Base-by-base conservation (phyloP, 2,797 vertebrate genomes). In the Rachycentron canadum region DNA sequence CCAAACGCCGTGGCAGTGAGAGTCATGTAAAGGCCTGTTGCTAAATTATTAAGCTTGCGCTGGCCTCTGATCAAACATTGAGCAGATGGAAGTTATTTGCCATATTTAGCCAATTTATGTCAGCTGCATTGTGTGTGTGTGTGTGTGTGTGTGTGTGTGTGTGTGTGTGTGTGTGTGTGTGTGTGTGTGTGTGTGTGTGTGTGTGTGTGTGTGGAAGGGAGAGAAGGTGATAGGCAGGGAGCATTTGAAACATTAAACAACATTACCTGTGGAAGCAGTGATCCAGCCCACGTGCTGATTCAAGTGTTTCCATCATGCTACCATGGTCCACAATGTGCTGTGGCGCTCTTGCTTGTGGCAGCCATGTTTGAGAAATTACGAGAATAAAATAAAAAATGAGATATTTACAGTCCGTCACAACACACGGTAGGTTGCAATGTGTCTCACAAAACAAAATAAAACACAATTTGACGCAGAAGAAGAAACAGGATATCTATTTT, bases 61-160 rank as follows among this genome's bases (percentile, higher is more conserved):
- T 71, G 57, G 73, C 77, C 50, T 74, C 76, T 79, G 69, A 86
- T 92, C 45, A 87, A 90, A 90, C 85, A 92, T 89, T 89, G 60
- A 88, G 41, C 68, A 77, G 43, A 78, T 58, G 40, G 63, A 64
- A 62, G 53, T 68, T 79, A 72, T 87, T 79, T 80, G 61, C 63
- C 76, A 87, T 66, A 73, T 74, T 83, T 79, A 84, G 59, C 40
- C 60, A 57, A 62, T 84, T 84, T 75, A 70, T 79, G 64, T 78
- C 64, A 72, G 38, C 59, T 72, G 45, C 26, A 23, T 52, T 68
- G 61, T 68, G 62, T 40, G 40, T 52, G 30, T 69, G 7, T 47
- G 6, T 47, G 21, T 68, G 26, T 67, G n/a, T 10, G n/a, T n/a
- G n/a, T n/a, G n/a, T n/a, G n/a, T n/a, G n/a, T n/a, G n/a, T n/a